A percentile compares a stretch with the other conserved stretches of the same genome.
Conservation (phyloP, 2,113 vertebrate species). For the Forbesichthys papilliferus region DNA sequence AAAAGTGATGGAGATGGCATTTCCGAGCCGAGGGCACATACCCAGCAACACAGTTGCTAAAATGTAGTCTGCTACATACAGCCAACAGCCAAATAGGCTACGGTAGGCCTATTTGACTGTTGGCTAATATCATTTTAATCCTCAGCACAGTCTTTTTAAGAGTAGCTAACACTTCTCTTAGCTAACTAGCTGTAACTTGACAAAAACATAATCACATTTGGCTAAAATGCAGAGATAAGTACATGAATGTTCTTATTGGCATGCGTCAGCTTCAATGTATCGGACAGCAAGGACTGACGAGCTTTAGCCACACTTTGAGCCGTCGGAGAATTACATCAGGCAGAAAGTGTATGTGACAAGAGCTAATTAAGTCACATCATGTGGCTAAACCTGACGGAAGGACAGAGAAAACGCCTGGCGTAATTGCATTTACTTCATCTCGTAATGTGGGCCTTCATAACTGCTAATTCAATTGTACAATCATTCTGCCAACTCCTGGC, state of each 20-base stretch:
- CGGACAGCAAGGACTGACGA: constrained; percentile 15
- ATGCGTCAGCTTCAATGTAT: constrained; percentile 63
- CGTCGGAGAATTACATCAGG: constrained; percentile 71
- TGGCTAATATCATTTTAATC: no score
- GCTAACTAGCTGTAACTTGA: not conserved
- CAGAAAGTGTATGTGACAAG: constrained; percentile 85
- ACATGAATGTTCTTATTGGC: constrained; percentile 41
- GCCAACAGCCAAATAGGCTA: not conserved
- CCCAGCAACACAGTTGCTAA: not conserved
- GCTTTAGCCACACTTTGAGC: constrained; percentile 43
- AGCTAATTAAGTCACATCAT: constrained; percentile 95
- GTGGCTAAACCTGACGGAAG: constrained; percentile 77
- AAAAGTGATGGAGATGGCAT: not conserved
- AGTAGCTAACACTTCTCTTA: no score
- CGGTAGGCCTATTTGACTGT: no score
- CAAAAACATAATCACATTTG: constrained; percentile 32
- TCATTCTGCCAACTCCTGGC: constrained; percentile 92
- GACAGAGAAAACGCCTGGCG: constrained; percentile 81
- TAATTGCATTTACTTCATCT: constrained; percentile 98
- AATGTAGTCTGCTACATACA: not conserved
- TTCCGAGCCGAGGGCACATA: not conserved
- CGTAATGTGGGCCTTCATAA: constrained; percentile 92
- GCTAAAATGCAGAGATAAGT: constrained; percentile 4
- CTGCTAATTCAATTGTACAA: constrained; percentile 95
- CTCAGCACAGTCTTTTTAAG: no score